phyloP scores from a whole-genome alignment of 2,797 vertebrate species.

The Smutsia temminckii region DNA sequence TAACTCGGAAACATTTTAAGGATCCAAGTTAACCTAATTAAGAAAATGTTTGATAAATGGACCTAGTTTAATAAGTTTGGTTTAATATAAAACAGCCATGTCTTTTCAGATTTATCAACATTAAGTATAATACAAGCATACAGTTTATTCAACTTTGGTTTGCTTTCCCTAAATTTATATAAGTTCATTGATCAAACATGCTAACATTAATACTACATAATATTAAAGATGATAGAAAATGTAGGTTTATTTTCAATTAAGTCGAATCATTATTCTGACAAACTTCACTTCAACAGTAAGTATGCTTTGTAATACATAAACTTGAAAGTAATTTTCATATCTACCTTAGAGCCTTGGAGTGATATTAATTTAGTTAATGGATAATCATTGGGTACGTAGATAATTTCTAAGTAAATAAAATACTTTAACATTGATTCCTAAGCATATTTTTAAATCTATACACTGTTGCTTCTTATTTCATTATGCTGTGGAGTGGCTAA shows the following conservation, averaged over 20 bases:
- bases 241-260: conserved; percentile 28
- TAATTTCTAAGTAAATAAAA: conserved; percentile 12
- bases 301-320: not conserved
- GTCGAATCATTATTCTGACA: not conserved
- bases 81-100: not conserved
- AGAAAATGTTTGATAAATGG: conserved; percentile 9
- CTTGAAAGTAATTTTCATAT: not conserved
- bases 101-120: conserved; percentile 23
- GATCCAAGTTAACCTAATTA: conserved; percentile 11
- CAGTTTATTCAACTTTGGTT: not conserved
- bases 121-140: not conserved
- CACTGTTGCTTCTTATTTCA: not conserved
- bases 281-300: not conserved
- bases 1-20: not conserved
- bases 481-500: not conserved
- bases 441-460: not conserved
- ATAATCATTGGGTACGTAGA: not conserved
- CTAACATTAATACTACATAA: not conserved
- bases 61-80: not conserved
- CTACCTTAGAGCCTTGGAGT: not conserved
- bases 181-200: not conserved
- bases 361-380: conserved; percentile 18
- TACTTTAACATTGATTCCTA: not conserved
- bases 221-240: conserved; percentile 36
- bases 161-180: not conserved